Base-by-base conservation (phyloP, 2,888 invertebrate genomes). In the Conops quadrifasciatus region DNA sequence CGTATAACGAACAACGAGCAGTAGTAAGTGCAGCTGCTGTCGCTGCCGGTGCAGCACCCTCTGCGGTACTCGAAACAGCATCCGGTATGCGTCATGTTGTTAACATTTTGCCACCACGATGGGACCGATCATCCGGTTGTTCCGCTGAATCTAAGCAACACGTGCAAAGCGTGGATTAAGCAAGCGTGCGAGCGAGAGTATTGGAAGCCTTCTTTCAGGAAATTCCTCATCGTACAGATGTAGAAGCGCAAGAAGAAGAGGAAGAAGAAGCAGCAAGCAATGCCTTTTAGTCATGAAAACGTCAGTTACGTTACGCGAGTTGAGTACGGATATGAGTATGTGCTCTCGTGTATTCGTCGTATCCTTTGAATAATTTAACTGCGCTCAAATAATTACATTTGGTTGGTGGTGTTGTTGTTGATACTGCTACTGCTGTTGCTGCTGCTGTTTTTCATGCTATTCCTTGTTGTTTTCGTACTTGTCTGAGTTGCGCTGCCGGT, bases 341-440 rank as follows among this genome's bases (percentile, higher is more conserved):
- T n/a, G 53, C 53, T 5, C 3, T 19, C 4, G 2, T 16, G 16
- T 49, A 15, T 3, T 49, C 16, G 2, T 53, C 21, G 53, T 21
- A 21, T 36, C 36, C 9, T 53, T 53, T 11, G 53, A 53, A 53
- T 53, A 53, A 53, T 53, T 53, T 53, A 21, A 53, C 21, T 53
- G 53, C 53, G n/a, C 19, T 53, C 16, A 53, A 53, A 53, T 53
- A 53, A 53, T 53, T 53, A 21, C 53, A 53, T 21, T 21, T 21
- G 53, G 21, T 53, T 53, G 53, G 21, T 53, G 53, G 9, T 53
- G 53, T 9, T 53, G 53, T 3, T 53, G 53, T n/a, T 7, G 7
- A n/a, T 7, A n/a, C 21, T 53, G 53, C 3, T n/a, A 21, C 21
- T n/a, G 19, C 21, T 53, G 53, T n/a, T 53, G 53, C 9, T 21